Base-by-base conservation (phyloP, 1,140 invertebrate species). In the Drosophila tropicalis region DNA sequence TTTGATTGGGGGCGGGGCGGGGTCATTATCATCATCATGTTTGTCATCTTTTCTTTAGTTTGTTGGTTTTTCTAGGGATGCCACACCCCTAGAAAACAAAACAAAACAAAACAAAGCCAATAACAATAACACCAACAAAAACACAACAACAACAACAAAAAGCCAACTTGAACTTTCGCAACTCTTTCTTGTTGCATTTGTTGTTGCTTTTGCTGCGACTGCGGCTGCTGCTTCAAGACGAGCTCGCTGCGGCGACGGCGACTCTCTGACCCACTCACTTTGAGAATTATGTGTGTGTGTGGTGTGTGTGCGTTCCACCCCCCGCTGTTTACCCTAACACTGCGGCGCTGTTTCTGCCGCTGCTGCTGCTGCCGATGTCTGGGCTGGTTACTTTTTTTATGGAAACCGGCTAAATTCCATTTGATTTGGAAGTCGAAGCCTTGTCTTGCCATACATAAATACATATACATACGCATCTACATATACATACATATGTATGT, bases 351-450 rank as follows among this genome's bases (percentile, higher is more conserved):
- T 3, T 13, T 13, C 3, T 6, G 69, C 36, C 17, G 32, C 10
- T 29, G 34, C 7, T 29, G 34, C 7, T 15, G 47, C 7, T 12
- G 67, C 5, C 34, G 40, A 9, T 39, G 64, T 54, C 73, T 63
- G 57, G 76, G 76, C 78, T 81, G 79, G 70, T 67, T 78, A 72
- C 66, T 68, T 76, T 76, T 86, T 87, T 82, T 86, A 87, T 86
- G 82, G 83, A 86, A 86, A 86, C 83, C 83, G 83, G 83, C 83
- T 86, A 79, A 86, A 87, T 86, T 86, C 83, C 83, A 86, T 86
- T 87, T 86, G 83, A 87, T 83, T 86, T 78, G 75, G 72, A 83
- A 82, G 83, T 78, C 79, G 74, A 70, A 72, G 70, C 82, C 81
- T 85, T 75, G 76, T 79, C 56, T 82, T 69, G 67, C 62, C 70